A percentile compares a stretch with the other conserved stretches of the same genome.
Conservation (phyloP, 2,113 vertebrate species). For the Cyanoderma ruficeps region DNA sequence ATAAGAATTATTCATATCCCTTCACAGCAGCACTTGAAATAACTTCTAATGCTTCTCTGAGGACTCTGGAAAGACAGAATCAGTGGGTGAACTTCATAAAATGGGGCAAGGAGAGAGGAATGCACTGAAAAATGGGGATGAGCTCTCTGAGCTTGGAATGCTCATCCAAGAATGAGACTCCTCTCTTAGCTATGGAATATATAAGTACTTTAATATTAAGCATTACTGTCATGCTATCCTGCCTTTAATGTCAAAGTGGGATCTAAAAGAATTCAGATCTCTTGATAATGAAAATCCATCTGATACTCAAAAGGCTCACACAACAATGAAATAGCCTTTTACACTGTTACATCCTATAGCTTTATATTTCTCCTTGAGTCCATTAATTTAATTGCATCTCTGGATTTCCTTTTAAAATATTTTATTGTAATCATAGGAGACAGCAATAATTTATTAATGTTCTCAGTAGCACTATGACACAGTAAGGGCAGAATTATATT, state of each 20-base stretch:
- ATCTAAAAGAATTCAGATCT: constrained; percentile 3
- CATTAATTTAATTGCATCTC: constrained; percentile 57
- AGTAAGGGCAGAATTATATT: constrained; percentile 5
- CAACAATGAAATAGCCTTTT: constrained; percentile 14
- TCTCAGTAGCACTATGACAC: background rate
- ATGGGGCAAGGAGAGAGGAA: background rate
- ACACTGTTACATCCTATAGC: background rate
- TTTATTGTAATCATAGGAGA: constrained; percentile 32
- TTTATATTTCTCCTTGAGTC: constrained; percentile 29
- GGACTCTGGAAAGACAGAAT: background rate
- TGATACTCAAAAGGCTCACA: constrained; percentile 1
- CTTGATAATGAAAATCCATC: constrained; percentile 29
- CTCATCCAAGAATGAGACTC: background rate
- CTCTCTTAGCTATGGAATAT: background rate
- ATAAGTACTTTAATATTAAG: background rate
- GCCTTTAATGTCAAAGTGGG: background rate
- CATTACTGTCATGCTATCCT: background rate
- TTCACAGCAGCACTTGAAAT: background rate
- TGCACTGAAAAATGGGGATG: background rate
- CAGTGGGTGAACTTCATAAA: background rate
- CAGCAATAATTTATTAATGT: constrained; percentile 42
- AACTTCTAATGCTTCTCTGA: background rate
- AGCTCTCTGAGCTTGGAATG: background rate
- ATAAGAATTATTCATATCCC: background rate
- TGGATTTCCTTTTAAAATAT: constrained; percentile 42